phyloP scores from a whole-genome alignment of 2,113 vertebrate genomes.

The Tachysurus fulvidraco region DNA sequence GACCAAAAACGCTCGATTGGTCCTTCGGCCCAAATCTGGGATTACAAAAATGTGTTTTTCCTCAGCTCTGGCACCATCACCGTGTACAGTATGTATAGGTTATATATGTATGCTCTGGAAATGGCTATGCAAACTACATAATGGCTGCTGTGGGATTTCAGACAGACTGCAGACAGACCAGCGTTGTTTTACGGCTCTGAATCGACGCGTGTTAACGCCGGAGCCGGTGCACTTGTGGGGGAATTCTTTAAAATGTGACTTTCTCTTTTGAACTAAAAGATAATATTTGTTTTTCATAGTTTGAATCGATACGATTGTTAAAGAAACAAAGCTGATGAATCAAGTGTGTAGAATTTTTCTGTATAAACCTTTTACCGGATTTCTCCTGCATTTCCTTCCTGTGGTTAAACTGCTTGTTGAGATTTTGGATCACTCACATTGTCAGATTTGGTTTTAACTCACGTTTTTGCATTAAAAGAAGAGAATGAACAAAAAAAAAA shows the following conservation, averaged over 20 bases:
- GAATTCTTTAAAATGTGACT: neutral
- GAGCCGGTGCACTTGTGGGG: neutral
- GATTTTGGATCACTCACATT: neutral
- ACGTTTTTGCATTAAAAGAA: neutral
- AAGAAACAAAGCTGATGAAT: neutral
- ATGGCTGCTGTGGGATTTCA: conserved; percentile 24
- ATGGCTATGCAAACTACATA: neutral
- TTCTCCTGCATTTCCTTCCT: neutral
- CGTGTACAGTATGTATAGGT: conserved; percentile 25
- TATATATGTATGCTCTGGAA: conserved; percentile 9
- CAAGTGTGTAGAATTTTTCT: neutral
- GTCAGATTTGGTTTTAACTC: conserved; percentile 1
- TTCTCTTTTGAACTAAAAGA: neutral
- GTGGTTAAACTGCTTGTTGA: conserved; percentile 3
- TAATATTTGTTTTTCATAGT: conserved; percentile 6
- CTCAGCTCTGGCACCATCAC: neutral
- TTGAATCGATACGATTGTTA: neutral
- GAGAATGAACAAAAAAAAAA: neutral
- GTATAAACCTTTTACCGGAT: neutral
- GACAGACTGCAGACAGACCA: conserved; percentile 13
- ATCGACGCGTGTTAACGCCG: neutral
- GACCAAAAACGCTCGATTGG: conserved; percentile 26
- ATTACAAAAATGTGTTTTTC: conserved; percentile 48
- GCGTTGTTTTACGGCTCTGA: conserved; percentile 1
- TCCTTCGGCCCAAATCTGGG: conserved; percentile 33